These are phyloP conservation scores for Helleia helle DNA, from an alignment of 2,888 invertebrate genomes.

Conservation along the genomic window DNA sequence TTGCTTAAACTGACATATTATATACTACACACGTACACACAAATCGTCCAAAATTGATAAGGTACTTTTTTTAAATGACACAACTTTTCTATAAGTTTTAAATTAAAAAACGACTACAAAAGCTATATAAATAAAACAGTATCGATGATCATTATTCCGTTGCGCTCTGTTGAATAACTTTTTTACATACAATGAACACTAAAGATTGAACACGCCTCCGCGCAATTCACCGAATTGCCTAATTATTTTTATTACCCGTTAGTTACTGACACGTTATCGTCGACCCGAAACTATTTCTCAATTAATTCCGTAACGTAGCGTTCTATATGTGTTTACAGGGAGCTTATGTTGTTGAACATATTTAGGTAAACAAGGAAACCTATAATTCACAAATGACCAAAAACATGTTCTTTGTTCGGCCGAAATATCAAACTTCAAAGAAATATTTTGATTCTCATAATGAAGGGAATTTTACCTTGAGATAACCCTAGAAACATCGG, in stretches of 20 bases:
- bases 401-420: slow-evolving; percentile 12
- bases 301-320: slow-evolving; percentile 18
- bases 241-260: slow-evolving; percentile 69
- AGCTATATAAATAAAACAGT: slow-evolving; percentile 1
- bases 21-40: no score
- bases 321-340: neutral
- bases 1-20: no score
- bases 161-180: slow-evolving; percentile 22
- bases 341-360: no score
- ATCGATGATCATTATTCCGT: slow-evolving; percentile 10
- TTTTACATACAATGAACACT: slow-evolving; percentile 35
- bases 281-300: slow-evolving; percentile 49
- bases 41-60: no score
- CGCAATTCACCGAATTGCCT: slow-evolving; percentile 58
- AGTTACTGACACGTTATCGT: slow-evolving; percentile 37
- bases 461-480: slow-evolving; percentile 25
- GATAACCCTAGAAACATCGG: slow-evolving; percentile 25
- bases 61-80: no score
- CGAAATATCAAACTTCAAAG: slow-evolving; percentile 25
- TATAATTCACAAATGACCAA: neutral
- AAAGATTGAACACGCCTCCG: slow-evolving; percentile 45
- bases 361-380: no score
- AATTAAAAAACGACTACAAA: no score
- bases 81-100: no score
- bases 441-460: slow-evolving; percentile 26